Evolutionary conservation across 2,113 vertebrate genomes (phyloP).

Genomic region (Bubo scandiacus): DNA sequence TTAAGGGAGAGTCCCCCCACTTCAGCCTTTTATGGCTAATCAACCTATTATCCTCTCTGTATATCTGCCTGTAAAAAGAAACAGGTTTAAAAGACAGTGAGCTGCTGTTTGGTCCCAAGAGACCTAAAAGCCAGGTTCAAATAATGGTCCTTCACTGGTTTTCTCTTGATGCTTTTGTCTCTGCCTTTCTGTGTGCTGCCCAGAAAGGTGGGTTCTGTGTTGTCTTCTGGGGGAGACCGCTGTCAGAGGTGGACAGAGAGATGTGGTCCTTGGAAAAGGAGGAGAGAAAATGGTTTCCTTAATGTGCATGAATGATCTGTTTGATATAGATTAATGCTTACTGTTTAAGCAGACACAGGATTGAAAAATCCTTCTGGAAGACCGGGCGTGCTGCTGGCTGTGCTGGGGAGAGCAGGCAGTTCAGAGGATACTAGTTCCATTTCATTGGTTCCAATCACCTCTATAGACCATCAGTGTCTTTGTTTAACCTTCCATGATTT

Average conservation of each 20-base stretch:
- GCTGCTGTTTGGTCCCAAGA: background rate
- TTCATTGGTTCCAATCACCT: slow-evolving; percentile 24
- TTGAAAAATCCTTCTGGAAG: background rate
- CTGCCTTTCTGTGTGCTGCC: background rate
- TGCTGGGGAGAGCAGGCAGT: background rate
- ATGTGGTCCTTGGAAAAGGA: background rate
- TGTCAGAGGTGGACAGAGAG: background rate
- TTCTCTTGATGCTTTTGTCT: background rate
- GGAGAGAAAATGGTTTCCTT: background rate
- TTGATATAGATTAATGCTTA: background rate
- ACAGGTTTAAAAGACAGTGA: background rate
- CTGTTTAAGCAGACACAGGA: background rate
- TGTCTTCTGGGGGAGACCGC: background rate
- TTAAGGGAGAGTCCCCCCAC: background rate
- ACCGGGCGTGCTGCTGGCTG: background rate
- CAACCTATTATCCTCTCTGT: background rate
- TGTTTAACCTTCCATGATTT: slow-evolving; percentile 8
- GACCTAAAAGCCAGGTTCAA: background rate
- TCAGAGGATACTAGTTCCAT: background rate
- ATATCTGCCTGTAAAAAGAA: background rate
- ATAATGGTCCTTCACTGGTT: background rate
- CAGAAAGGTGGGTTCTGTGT: background rate
- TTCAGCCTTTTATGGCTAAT: background rate
- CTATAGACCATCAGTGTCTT: background rate
- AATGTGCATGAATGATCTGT: background rate